Conservation (phyloP, 2,888 invertebrate genomes). For the Nezara viridula region DNA sequence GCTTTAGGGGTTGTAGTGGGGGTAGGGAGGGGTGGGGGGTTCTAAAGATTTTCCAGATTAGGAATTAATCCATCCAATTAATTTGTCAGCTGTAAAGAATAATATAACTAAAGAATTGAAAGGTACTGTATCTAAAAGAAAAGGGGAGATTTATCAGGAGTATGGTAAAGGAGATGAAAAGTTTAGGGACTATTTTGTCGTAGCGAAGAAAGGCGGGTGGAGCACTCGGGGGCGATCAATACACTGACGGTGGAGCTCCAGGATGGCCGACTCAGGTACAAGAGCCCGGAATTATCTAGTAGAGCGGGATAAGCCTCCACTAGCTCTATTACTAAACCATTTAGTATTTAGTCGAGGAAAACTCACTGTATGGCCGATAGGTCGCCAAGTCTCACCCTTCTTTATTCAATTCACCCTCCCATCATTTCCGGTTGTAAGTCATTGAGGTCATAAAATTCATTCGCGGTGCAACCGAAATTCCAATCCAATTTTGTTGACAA, state of each 20-base stretch:
- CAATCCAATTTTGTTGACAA: neutral
- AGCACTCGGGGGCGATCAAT: neutral
- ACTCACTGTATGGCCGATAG: neutral
- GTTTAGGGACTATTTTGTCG: constrained; percentile 8
- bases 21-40: constrained; percentile 60
- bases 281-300: neutral
- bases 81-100: neutral
- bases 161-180: neutral
- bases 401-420: neutral
- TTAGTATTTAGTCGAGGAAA: neutral
- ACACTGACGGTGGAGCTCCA: constrained; percentile 43
- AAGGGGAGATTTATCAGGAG: neutral
- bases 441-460: neutral
- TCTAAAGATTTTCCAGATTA: constrained; percentile 60
- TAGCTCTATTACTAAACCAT: neutral
- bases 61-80: neutral
- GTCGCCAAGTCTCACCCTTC: neutral
- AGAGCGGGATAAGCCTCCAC: constrained; percentile 2
- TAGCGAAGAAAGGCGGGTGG: constrained; percentile 8
- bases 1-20: constrained; percentile 61
- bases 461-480: neutral
- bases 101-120: neutral
- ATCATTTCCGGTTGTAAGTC: neutral
- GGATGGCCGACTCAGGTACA: constrained; percentile 56
- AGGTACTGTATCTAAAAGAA: neutral